Evolutionary conservation across 2,888 invertebrate species (phyloP), one percentile per base, ranked within the genome.

Genomic region (Andrena bicolor): DNA sequence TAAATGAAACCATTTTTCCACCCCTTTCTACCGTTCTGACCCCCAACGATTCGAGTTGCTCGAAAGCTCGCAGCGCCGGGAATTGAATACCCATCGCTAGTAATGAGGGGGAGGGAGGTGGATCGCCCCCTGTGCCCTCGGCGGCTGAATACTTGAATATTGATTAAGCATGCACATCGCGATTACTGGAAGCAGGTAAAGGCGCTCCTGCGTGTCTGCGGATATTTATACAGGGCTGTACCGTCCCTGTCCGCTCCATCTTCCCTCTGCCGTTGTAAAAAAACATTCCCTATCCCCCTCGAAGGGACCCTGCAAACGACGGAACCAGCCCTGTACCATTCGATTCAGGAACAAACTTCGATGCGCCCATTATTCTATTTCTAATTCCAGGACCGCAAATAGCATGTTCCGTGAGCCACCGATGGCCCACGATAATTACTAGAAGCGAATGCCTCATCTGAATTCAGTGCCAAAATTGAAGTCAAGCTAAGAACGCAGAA

Each of bases 101-200:
- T 51, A 63, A 60, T 63, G 80, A 66, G 35, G 28, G 60, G 70
- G 35, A 16, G 66, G 56, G 60, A 61, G 68, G 48, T 70, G 66
- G 74, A 80, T 80, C 82, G 58, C 75, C 76, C 72, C 82, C 63
- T 65, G 76, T 73, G 72, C 66, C 77, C 76, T 82, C 56, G 23
- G 66, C 80, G 73, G 80, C 73, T 75, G 85, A 91, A 90, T 89
- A 89, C 87, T 90, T 87, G 89, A 90, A 88, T 91, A 91, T 91
- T 86, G 91, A 91, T 91, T 90, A 86, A 91, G 90, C 91, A 89
- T 90, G 87, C 85, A 89, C 88, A 86, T 87, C 88, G 86, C 86
- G 88, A 90, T 87, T 88, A 86, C 89, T 79, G 82, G 74, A 82
- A 75, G 76, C 78, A 83, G 75, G 84, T 83, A 84, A 88, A 85